A percentile compares a stretch with the other conserved stretches of the same genome.
Evolutionary conservation across 1,140 invertebrate species (phyloP).

Genomic region (Hirudo medicinalis): DNA sequence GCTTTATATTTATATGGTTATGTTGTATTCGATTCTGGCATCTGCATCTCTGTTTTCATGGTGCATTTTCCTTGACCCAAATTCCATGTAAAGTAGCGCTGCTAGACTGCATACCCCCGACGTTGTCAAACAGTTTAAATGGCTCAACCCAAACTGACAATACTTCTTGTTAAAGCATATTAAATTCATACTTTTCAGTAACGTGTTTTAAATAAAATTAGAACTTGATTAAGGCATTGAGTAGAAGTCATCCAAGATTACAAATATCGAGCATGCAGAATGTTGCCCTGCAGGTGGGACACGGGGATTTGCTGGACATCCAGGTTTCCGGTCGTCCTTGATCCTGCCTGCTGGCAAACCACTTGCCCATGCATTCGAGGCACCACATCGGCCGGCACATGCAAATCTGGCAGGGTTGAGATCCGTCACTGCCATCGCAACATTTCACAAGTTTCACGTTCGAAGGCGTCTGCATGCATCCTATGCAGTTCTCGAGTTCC

Average conservation of each 20-base stretch:
- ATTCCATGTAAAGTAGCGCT: too few species aligned
- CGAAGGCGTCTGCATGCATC: conserved; percentile 65
- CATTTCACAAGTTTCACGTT: conserved; percentile 66
- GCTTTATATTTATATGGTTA: too few species aligned
- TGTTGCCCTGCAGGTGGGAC: conserved; percentile 68
- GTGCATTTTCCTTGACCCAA: too few species aligned
- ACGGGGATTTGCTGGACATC: conserved; percentile 70
- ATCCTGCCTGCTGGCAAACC: conserved; percentile 69
- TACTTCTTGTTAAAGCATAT: too few species aligned
- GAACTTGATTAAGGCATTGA: too few species aligned
- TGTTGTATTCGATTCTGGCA: too few species aligned
- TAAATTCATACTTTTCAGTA: too few species aligned
- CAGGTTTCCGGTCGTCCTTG: conserved; percentile 58
- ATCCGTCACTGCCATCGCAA: conserved; percentile 45
- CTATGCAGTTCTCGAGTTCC: conserved; percentile 69
- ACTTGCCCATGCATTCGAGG: conserved; percentile 57
- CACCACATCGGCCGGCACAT: conserved; percentile 74
- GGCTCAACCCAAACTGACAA: too few species aligned
- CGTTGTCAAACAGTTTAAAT: too few species aligned
- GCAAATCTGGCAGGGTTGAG: conserved; percentile 47
- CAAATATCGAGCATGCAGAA: conserved; percentile 75
- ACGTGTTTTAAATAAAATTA: too few species aligned
- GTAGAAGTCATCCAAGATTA: conserved; percentile 25
- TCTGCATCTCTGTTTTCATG: too few species aligned
- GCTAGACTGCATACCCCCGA: too few species aligned